These are phyloP conservation scores for Tiliacea citrago DNA, from an alignment of 2,888 invertebrate species.

Conservation along the genomic window DNA sequence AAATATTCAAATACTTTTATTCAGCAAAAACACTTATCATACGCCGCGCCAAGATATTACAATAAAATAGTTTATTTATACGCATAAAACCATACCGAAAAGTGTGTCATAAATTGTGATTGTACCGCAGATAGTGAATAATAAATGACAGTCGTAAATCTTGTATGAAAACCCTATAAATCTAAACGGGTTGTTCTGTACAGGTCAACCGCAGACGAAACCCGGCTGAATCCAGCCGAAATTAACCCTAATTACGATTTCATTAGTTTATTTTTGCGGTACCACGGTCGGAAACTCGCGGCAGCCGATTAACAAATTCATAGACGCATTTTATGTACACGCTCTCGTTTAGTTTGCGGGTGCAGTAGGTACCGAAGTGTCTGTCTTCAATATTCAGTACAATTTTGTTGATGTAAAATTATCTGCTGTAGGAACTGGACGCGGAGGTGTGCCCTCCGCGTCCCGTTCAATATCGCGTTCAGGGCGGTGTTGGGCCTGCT, in stretches of 20 bases:
- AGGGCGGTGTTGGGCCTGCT: too few relatives aligned
- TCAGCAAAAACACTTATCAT: constrained; percentile 65
- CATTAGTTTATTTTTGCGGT: constrained; percentile 63
- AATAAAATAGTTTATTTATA: constrained; percentile 81
- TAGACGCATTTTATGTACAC: constrained; percentile 28
- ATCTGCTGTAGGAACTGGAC: too few relatives aligned
- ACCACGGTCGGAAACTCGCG: constrained; percentile 20
- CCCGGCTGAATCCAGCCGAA: constrained; percentile 51
- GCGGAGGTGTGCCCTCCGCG: too few relatives aligned
- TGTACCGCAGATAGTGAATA: constrained; percentile 87
- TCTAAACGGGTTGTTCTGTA: constrained; percentile 82
- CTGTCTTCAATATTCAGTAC: neutral
- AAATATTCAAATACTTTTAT: constrained; percentile 51
- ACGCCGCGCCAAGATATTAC: constrained; percentile 65
- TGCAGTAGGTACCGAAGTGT: neutral
- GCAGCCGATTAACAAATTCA: constrained; percentile 49
- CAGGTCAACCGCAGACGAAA: constrained; percentile 77
- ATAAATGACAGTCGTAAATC: constrained; percentile 88
- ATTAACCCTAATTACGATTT: constrained; percentile 66
- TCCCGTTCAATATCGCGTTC: too few relatives aligned
- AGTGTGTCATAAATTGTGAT: constrained; percentile 88
- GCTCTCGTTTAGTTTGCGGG: constrained; percentile 6
- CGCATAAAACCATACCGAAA: constrained; percentile 82
- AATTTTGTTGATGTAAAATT: neutral
- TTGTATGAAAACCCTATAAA: constrained; percentile 89